Evolutionary conservation across 2,797 vertebrate genomes (phyloP).

Genomic region (Chelmon rostratus): DNA sequence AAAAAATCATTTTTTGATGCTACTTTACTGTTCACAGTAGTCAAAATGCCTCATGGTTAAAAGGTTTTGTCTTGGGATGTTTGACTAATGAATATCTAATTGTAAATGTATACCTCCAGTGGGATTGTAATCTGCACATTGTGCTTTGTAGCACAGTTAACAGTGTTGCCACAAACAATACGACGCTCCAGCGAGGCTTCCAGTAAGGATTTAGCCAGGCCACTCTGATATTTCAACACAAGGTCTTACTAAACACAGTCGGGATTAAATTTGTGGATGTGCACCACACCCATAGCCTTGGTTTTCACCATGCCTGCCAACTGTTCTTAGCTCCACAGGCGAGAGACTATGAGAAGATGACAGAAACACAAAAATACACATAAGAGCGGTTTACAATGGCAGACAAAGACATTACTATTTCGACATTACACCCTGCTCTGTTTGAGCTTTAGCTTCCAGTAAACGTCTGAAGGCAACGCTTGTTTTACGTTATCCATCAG

Average conservation of each 20-base stretch:
- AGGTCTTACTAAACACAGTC: constrained; percentile 32
- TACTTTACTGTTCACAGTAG: constrained; percentile 20
- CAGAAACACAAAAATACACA: constrained; percentile 52
- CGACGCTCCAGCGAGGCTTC: constrained; percentile 52
- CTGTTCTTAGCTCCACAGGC: constrained; percentile 47
- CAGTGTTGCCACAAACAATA: constrained; percentile 63
- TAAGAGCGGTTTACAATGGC: constrained; percentile 22
- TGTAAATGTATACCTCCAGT: constrained; percentile 43
- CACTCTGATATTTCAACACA: constrained; percentile 45
- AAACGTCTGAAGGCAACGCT: constrained; percentile 36
- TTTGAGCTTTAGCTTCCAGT: constrained; percentile 36
- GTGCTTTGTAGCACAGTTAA: constrained; percentile 40
- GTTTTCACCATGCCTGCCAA: constrained; percentile 67
- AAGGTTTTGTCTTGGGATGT: constrained; percentile 46
- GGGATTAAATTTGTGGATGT: constrained; percentile 56
- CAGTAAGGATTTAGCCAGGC: constrained; percentile 28
- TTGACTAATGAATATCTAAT: constrained; percentile 59
- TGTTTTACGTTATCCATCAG: constrained; percentile 53
- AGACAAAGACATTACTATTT: constrained; percentile 58
- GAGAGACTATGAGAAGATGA: constrained; percentile 60
- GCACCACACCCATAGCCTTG: constrained; percentile 69
- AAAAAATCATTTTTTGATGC: constrained; percentile 23
- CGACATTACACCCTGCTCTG: constrained; percentile 29
- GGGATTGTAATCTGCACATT: constrained; percentile 60
- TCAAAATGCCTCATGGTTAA: constrained; percentile 48